These are phyloP conservation scores for Muntiacus reevesi DNA, from an alignment of 2,113 vertebrate species.

Conservation along the genomic window DNA sequence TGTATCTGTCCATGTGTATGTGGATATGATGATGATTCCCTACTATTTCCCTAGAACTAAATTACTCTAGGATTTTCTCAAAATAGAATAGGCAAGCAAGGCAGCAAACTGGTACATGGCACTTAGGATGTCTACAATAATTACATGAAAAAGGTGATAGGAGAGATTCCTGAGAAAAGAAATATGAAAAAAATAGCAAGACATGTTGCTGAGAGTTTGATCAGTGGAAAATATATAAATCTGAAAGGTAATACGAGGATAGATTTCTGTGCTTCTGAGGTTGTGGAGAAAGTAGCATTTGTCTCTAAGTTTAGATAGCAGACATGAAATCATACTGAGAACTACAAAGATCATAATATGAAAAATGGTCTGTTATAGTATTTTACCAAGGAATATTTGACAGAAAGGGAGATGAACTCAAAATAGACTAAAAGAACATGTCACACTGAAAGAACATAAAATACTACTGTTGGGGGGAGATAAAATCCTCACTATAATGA, in stretches of 20 bases:
- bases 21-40: not conserved
- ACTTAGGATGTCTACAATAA: not conserved
- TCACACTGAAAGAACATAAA: constrained; percentile 6
- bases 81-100: not conserved
- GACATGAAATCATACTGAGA: not conserved
- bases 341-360: constrained; percentile 22
- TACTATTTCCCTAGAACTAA: not conserved
- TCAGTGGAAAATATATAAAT: not conserved
- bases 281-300: not conserved
- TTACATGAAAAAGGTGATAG: not conserved
- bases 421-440: constrained; percentile 51
- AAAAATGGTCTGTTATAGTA: constrained; percentile 19
- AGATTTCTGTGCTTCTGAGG: not conserved
- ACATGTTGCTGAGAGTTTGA: not conserved
- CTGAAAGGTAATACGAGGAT: not conserved
- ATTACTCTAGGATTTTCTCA: not conserved
- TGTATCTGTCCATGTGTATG: too few relatives aligned
- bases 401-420: constrained; percentile 29
- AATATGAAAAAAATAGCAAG: not conserved
- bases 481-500: not conserved
- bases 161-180: not conserved
- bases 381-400: constrained; percentile 24
- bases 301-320: not conserved
- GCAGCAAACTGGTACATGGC: not conserved
- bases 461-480: not conserved